phyloP scores from a whole-genome alignment of 1,140 invertebrate genomes.

The Psix sp. region DNA sequence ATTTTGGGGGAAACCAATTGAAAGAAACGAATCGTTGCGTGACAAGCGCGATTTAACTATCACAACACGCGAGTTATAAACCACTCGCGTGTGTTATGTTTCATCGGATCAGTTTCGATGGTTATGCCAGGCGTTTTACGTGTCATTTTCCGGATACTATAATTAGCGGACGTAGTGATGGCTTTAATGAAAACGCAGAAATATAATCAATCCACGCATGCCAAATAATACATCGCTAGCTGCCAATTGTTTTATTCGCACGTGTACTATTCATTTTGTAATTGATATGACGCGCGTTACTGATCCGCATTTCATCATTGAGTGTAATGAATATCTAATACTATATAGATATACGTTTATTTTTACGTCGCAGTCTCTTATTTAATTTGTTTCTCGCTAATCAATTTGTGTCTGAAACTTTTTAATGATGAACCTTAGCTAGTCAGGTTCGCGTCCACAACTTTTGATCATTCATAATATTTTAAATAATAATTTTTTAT shows the following conservation, averaged over 20 bases:
- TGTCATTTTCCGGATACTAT: slow-evolving; percentile 48
- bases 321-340: not conserved
- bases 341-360: not conserved
- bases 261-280: slow-evolving; percentile 19
- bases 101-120: slow-evolving; percentile 16
- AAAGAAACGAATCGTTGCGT: not conserved
- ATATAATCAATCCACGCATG: slow-evolving; percentile 17
- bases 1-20: no score
- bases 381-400: no score
- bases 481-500: no score
- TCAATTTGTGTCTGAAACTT: no score
- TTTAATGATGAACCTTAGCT: no score
- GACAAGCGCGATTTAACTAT: not conserved
- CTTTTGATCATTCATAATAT: no score
- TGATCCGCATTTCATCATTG: not conserved
- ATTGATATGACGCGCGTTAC: slow-evolving; percentile 21
- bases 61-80: no score
- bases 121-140: slow-evolving; percentile 12
- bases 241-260: slow-evolving; percentile 31
- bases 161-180: slow-evolving; percentile 33
- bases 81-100: slow-evolving; percentile 5
- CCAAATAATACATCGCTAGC: slow-evolving; percentile 35
- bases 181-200: slow-evolving; percentile 34
- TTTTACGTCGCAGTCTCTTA: no score
- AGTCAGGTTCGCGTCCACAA: no score